Percentiles rank a stretch among this genome's conserved stretches.
These are phyloP conservation scores for Nesometra sesokonis DNA, from an alignment of 35 echinoderm and acorn worm genomes.

Conservation along the genomic window DNA sequence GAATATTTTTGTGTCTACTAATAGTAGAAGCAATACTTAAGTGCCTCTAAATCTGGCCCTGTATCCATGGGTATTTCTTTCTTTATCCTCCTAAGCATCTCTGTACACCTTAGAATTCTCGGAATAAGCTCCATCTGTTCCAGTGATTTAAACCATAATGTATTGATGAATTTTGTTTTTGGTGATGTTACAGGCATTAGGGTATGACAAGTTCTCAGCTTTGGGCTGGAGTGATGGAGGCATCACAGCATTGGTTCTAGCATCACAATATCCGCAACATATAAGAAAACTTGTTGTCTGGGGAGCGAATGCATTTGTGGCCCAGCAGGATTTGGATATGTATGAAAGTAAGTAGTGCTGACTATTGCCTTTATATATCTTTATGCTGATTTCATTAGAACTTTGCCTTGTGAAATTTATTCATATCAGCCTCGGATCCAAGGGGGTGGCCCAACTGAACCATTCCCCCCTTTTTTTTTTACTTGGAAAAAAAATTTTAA, in stretches of 20 bases:
- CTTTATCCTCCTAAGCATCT: too few species aligned
- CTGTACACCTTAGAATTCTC: neutral
- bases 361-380: neutral
- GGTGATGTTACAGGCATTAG: conserved; percentile 36
- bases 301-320: conserved; percentile 73
- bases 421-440: neutral
- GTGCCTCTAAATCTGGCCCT: too few species aligned
- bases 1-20: too few species aligned
- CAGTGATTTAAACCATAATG: too few species aligned
- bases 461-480: too few species aligned
- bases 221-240: conserved; percentile 98
- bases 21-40: too few species aligned
- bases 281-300: conserved; percentile 78
- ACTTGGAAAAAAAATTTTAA: too few species aligned
- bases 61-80: too few species aligned
- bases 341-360: conserved; percentile 80
- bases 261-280: conserved; percentile 43
- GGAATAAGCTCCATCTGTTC: too few species aligned
- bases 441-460: too few species aligned
- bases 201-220: conserved; percentile 52
- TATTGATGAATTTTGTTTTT: too few species aligned
- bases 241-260: conserved; percentile 55
- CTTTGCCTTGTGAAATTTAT: neutral
- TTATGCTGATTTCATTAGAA: neutral
- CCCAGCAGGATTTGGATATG: conserved; percentile 38